Evolutionary conservation across 2,888 invertebrate genomes (phyloP), one percentile per base, ranked within the genome.

Genomic region (Rhingia rostrata): DNA sequence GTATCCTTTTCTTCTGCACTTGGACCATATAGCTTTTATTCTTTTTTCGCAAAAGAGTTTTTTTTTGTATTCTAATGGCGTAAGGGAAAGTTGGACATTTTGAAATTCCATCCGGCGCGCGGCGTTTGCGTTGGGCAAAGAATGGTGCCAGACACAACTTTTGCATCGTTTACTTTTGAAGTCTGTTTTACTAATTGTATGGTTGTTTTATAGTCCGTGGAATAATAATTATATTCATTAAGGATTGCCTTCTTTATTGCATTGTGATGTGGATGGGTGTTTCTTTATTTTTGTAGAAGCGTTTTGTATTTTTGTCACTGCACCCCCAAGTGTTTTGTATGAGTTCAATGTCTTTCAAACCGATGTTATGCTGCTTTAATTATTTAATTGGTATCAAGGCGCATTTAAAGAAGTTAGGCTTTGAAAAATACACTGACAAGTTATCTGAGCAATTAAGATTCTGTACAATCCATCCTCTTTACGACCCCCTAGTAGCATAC

Each of bases 201-300:
- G 32, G 69, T 63, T 63, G 63, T 69, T 69, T 56, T 63, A 69
- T 45, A 33, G 67, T 58, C 63, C 14, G 43, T 51, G 43, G 67
- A 74, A 80, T 74, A 74, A 74, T 80, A 74, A 74, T 80, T 74
- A 54, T 80, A 74, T 74, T 67, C 43, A 37, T 74, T 74, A 49
- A 67, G 30, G 54, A 41, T 14, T 47, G 12, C 45, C 30, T 9
- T 56, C 9, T 45, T 7, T 43, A 6, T 60, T 4, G 4, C 14
- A 10, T 49, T 14, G 49, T 22, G 10, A 7, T 22, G 9, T 49
- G 49, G 12, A 2, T 32, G 30, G 9, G 9, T 4, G 12, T 12
- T 12, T 43, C n/a, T 43, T n/a, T 4, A 4, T 45, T 45, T 45
- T 12, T n/a, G 12, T 45, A 12, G 12, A 45, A 22, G 22, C 22